Base-by-base conservation (phyloP, 2,888 invertebrate genomes). In the Amphipoea lucens region DNA sequence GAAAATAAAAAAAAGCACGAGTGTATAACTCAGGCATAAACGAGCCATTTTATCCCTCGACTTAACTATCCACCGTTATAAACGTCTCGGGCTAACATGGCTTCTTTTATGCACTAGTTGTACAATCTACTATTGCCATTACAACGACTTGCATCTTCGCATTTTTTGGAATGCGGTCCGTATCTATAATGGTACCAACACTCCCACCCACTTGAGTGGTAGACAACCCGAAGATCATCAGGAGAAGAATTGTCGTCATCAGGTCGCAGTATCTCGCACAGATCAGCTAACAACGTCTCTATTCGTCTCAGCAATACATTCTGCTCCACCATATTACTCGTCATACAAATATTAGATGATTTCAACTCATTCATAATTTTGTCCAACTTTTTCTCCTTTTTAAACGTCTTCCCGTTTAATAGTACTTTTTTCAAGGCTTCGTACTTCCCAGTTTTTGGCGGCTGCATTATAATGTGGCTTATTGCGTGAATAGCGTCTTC, bases 341-440 rank as follows among this genome's bases (percentile, higher is more conserved):
- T 5, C 5, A n/a, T n/a, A 42, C 9, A 1, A 23, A 2, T 51
- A 20, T 42, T 54, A 17, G 29, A 68, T 29, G 23, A 6, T 29
- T 54, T 40, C 23, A 54, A 20, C 29, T 78, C 67, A 20, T 45
- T 45, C n/a, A 45, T 11, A 1, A 54, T 23, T 63, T 57, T 48
- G 36, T 54, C n/a, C 3, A 75, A 23, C 2, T n/a, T 36, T 11
- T 63, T 57, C 2, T 36, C 63, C 7, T 29, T 62, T 0, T n/a
- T 5, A 40, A 54, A 2, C 4, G 5, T 4, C 17, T 60, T 68
- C 11, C 11, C 29, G 2, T 51, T 40, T 12, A 81, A 17, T 14
- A 81, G 51, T n/a, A 36, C 42, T 11, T 45, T 29, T 12, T 81
- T 81, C 45, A 81, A 29, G 45, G 40, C 45, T 14, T 71, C 62